These are phyloP conservation scores for Drosophila suboccidentalis DNA, from an alignment of 2,888 invertebrate genomes.

Conservation along the genomic window DNA sequence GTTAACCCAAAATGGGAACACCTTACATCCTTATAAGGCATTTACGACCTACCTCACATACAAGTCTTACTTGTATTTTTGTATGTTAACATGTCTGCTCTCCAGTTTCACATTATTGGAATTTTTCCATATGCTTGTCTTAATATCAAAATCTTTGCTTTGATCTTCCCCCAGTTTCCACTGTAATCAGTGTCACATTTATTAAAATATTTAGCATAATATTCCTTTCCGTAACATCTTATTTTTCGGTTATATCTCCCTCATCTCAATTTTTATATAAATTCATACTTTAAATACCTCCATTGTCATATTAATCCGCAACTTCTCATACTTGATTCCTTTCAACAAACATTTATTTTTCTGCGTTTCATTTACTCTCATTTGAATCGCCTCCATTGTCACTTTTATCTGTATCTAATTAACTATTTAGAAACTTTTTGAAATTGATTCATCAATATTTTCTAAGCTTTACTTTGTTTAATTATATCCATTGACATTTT, in stretches of 20 bases:
- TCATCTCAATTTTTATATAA: too few relatives aligned
- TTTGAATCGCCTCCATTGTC: too few relatives aligned
- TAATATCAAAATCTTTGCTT: background rate
- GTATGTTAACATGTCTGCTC: background rate
- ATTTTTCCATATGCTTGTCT: background rate
- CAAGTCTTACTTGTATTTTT: background rate
- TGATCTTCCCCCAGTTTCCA: too few relatives aligned
- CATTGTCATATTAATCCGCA: background rate
- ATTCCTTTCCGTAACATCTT: too few relatives aligned
- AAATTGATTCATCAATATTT: background rate
- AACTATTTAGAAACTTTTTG: background rate
- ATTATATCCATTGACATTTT: background rate
- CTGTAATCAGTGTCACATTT: too few relatives aligned
- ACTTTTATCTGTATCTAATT: too few relatives aligned
- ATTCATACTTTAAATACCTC: background rate
- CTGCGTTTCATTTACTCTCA: background rate
- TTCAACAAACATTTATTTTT: too few relatives aligned
- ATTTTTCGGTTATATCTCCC: too few relatives aligned
- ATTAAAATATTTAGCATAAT: too few relatives aligned
- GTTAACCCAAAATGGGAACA: background rate
- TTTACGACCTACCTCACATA: slow-evolving; percentile 1
- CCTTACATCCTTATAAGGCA: background rate
- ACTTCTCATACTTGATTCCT: background rate
- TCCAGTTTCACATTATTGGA: background rate
- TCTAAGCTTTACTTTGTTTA: background rate